Conservation (phyloP, 2,113 vertebrate genomes). For the Ammodramus savannarum region DNA sequence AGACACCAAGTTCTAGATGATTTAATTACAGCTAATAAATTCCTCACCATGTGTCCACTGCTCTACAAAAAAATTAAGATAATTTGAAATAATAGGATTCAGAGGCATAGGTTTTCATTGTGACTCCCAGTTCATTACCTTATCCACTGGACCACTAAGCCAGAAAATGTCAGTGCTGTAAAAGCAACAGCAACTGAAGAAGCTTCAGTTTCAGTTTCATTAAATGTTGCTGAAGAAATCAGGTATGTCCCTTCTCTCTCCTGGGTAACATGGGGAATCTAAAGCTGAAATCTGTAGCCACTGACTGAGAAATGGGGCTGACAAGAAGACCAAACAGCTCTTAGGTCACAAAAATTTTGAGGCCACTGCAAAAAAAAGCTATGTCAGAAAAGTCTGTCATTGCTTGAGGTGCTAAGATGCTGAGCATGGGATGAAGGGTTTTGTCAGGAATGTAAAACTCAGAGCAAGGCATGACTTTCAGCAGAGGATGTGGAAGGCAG, state of each 20-base stretch:
- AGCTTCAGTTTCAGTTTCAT: not conserved
- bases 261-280: not conserved
- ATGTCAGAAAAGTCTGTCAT: not conserved
- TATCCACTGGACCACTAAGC: not conserved
- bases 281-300: not conserved
- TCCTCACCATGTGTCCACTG: not conserved
- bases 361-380: not conserved
- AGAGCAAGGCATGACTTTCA: not conserved
- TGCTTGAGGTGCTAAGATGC: not conserved
- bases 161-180: not conserved
- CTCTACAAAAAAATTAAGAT: not conserved
- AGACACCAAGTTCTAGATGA: not conserved
- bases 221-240: not conserved
- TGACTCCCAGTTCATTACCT: not conserved
- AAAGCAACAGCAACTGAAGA: not conserved
- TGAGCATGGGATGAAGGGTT: not conserved
- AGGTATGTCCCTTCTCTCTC: not conserved
- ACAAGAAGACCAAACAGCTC: not conserved
- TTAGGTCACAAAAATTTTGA: not conserved
- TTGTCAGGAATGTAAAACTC: not conserved
- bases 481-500: not conserved
- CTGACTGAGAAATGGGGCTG: not conserved
- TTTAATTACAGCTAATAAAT: conserved; percentile 15
- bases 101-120: not conserved
- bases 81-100: not conserved